Evolutionary conservation across 2,113 vertebrate genomes (phyloP).

Genomic region (Glaucidium brasilianum): DNA sequence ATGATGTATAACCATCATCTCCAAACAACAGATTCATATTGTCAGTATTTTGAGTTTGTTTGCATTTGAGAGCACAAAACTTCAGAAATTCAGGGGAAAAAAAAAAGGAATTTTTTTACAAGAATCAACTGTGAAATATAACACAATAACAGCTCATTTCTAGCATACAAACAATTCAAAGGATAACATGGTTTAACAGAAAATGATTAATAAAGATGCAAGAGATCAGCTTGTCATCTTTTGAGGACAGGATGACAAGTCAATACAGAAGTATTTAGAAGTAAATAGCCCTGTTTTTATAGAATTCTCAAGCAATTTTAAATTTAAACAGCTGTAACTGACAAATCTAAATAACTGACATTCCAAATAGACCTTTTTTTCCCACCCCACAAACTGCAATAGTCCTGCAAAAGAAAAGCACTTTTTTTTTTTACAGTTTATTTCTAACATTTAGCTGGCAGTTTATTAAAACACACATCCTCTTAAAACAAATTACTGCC

Average conservation of each 20-base stretch:
- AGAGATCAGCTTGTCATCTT: slow-evolving; percentile 18
- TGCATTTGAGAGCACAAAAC: not conserved
- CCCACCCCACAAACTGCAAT: not conserved
- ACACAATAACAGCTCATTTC: not conserved
- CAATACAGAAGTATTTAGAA: not conserved
- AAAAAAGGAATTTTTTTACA: not conserved
- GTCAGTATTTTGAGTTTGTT: not conserved
- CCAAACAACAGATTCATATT: slow-evolving; percentile 15
- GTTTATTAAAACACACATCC: slow-evolving; percentile 43
- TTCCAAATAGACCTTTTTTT: not conserved
- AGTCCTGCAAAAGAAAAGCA: not conserved
- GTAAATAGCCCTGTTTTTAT: slow-evolving; percentile 12
- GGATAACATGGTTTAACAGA: slow-evolving; percentile 23
- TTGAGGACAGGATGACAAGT: not conserved
- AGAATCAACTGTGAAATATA: slow-evolving; percentile 26
- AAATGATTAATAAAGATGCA: slow-evolving; percentile 28
- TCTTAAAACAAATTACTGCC: slow-evolving; percentile 40
- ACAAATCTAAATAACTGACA: slow-evolving; percentile 27
- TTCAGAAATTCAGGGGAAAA: not conserved
- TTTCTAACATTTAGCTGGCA: slow-evolving; percentile 37
- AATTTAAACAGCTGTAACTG: not conserved
- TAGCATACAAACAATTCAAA: not conserved
- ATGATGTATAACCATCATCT: not conserved
- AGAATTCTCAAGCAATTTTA: not conserved
- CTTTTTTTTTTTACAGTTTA: slow-evolving; percentile 10